Evolutionary conservation across 2,113 vertebrate species (phyloP).

Genomic region (Catharus fuscescens): DNA sequence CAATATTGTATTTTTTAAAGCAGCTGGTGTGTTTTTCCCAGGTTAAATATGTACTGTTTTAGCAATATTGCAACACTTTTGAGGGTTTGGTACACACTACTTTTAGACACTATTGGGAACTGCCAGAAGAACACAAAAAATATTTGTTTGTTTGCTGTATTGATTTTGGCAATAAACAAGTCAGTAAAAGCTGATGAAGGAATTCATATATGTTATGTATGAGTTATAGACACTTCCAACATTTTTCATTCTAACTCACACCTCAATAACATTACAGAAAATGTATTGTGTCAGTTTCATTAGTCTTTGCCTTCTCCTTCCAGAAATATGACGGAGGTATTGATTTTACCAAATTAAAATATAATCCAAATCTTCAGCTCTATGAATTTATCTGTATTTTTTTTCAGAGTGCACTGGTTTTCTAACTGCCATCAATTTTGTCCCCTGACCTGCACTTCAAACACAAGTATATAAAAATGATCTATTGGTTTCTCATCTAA

Average conservation of each 20-base stretch:
- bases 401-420: background rate
- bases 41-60: background rate
- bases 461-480: constrained; percentile 16
- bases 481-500: background rate
- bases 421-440: constrained; percentile 7
- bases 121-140: background rate
- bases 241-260: constrained; percentile 37
- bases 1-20: background rate
- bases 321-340: constrained; percentile 45
- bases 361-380: constrained; percentile 22
- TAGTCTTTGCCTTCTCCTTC: constrained; percentile 31
- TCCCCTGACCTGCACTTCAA: constrained; percentile 10
- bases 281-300: constrained; percentile 36
- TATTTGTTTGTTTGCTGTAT: background rate
- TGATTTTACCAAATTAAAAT: constrained; percentile 55
- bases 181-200: constrained; percentile 26
- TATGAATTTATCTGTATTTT: constrained; percentile 4
- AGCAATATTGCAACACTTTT: background rate
- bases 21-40: background rate
- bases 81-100: background rate
- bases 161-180: constrained; percentile 51
- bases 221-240: constrained; percentile 58
- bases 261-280: constrained; percentile 39
- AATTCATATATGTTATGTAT: constrained; percentile 35
- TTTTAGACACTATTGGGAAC: background rate